phyloP scores from a whole-genome alignment of 2,797 vertebrate genomes.

The Vipera latastei region DNA sequence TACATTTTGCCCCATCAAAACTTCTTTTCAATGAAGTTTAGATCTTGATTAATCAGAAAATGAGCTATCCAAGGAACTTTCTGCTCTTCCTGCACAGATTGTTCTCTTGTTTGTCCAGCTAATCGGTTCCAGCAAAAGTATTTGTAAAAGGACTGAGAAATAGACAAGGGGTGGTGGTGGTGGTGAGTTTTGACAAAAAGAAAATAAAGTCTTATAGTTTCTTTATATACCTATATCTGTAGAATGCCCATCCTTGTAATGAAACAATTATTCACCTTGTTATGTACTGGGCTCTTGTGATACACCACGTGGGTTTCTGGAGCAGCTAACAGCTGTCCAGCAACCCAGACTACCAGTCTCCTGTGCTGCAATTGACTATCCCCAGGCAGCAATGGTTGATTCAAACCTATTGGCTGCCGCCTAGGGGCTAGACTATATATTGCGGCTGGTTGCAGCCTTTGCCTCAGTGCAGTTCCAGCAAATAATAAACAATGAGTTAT shows the following conservation, averaged over 20 bases:
- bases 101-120: not conserved
- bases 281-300: too few species aligned
- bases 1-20: not conserved
- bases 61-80: not conserved
- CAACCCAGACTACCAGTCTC: too few species aligned
- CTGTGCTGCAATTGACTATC: too few species aligned
- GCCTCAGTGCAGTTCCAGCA: too few species aligned
- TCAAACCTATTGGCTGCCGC: too few species aligned
- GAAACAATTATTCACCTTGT: too few species aligned
- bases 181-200: not conserved
- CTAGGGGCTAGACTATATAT: too few species aligned
- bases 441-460: too few species aligned
- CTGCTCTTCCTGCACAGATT: not conserved
- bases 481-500: too few species aligned
- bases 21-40: not conserved
- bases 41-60: not conserved
- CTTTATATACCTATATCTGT: not conserved
- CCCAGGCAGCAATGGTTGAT: too few species aligned
- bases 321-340: too few species aligned
- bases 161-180: not conserved
- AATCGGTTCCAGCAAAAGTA: not conserved
- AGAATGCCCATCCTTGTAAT: not conserved
- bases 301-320: too few species aligned
- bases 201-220: not conserved
- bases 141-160: not conserved